Percentiles rank a stretch among this genome's conserved stretches.
Conservation (phyloP, 2,797 vertebrate species). For the Lycodopsis pacificus region DNA sequence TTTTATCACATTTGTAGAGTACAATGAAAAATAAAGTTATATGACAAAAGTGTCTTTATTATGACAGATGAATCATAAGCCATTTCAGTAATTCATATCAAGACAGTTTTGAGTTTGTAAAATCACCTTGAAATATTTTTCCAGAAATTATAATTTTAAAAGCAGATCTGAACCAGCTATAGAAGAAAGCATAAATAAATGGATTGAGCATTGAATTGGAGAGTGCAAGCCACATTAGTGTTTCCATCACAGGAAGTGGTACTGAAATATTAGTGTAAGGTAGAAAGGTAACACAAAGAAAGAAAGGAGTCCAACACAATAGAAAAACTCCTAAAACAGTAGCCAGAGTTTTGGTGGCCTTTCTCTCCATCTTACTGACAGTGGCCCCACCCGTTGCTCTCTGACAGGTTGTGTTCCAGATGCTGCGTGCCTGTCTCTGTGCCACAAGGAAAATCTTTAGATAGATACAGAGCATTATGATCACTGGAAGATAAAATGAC, state of each 20-base stretch:
- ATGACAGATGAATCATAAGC: too few relatives aligned
- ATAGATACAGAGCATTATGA: conserved; percentile 87
- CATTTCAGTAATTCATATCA: too few relatives aligned
- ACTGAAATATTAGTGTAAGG: conserved; percentile 42
- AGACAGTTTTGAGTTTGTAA: too few relatives aligned
- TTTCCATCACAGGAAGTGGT: conserved; percentile 77
- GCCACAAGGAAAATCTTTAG: conserved; percentile 87
- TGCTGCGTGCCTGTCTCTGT: conserved; percentile 84
- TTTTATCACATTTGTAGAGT: too few relatives aligned
- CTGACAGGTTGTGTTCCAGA: conserved; percentile 61
- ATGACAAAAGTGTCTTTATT: too few relatives aligned
- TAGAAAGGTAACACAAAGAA: conserved; percentile 81
- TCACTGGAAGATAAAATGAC: conserved; percentile 83
- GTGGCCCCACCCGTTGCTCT: conserved; percentile 46
- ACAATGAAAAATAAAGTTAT: too few relatives aligned
- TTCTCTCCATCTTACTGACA: conserved; percentile 78
- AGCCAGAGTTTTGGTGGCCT: conserved; percentile 88
- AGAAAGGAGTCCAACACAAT: conserved; percentile 88
- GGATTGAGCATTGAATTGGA: conserved; percentile 90
- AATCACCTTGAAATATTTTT: not conserved
- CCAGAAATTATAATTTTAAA: conserved; percentile 24
- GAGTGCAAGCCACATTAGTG: conserved; percentile 83
- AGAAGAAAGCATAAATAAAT: conserved; percentile 91
- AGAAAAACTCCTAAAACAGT: conserved; percentile 87
- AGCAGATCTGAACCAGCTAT: conserved; percentile 86